Evolutionary conservation across 2,113 vertebrate genomes (phyloP), one percentile per base, ranked within the genome.

Genomic region (Lamprologus callipterus): DNA sequence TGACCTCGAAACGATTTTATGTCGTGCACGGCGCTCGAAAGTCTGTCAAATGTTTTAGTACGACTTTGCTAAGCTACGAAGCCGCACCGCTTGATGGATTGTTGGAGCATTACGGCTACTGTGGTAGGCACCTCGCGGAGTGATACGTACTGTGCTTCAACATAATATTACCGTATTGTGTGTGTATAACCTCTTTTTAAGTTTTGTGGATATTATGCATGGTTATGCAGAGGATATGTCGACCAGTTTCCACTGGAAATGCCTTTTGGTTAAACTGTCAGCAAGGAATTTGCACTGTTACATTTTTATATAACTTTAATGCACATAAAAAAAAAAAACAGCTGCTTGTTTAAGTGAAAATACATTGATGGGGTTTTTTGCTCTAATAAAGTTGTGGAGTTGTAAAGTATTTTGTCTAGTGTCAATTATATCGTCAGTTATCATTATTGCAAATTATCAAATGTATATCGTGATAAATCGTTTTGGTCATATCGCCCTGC

Each of bases 21-120:
- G 1, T 40, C 0, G 9, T 37, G n/a, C n/a, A n/a, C n/a, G n/a
- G 5, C 37, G 1, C 42, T 47, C 4, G 0, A 17, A 47, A 17
- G 17, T 47, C 4, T 8, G 45, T 17, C 45, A 47, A 4, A 47
- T 17, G 47, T 17, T 49, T 17, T 1, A 49, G 45, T 1, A 17
- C 0, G 2, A 49, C 47, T 49, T 1, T 49, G 47, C 8, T 19
- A 19, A 49, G 2, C 47, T 49, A 19, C 0, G 47, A 19, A 49
- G 0, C 17, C 0, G 3, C 8, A 19, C 4, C 1, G 2, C 47
- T 49, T 9, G 8, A 51, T 51, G 47, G 17, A 9, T 51, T 3
- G 47, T 51, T 0, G 3, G 47, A 51, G 4, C 47, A 0, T 49
- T 49, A 49, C 4, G 2, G 47, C 47, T 51, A 28, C 5, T 23